Base-by-base conservation (phyloP, 2,888 invertebrate genomes). In the Sminthurides aquaticus region DNA sequence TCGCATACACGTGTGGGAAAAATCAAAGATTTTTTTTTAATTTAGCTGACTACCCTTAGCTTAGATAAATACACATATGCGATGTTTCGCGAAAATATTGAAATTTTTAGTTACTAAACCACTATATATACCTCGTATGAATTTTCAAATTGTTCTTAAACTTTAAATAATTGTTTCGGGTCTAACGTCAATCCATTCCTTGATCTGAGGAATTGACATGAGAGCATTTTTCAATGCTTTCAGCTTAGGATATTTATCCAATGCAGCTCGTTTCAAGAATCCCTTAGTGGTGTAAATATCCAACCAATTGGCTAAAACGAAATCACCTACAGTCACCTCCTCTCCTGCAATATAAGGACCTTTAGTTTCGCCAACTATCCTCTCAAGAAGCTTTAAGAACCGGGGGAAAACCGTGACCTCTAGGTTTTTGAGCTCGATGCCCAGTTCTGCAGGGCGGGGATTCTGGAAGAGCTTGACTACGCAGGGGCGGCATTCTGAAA, bases 261-360 rank as follows among this genome's bases (percentile, higher is more conserved):
- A 29, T 15, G 43, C 22, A 18, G 2, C 54, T n/a, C 1, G 1
- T n/a, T 34, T 28, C 5, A 62, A 20, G 1, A 52, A 15, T 20
- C 11, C 24, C n/a, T 34, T 48, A 18, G 11, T 18, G 8, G 8
- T 8, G 2, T 25, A 11, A 1, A 62, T 34, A 15, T 62, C 27
- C 11, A 62, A 22, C 62, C 62, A 62, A n/a, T 27, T 54, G 2
- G 25, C 54, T 2, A 62, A 43, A n/a, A 62, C 55, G n/a, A 62
- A 55, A 26, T 62, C 62, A 34, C 55, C 62, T 8, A 52, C 26
- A 5, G 62, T 62, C 15, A 56, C n/a, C 15, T 62, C 8, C 3
- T 56, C 25, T 2, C 55, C 62, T 1, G 29, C 24, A 62, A 62
- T 62, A n/a, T 29, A 62, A 29, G 5, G n/a, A 11, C 62, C 62